phyloP scores from a whole-genome alignment of 2,113 vertebrate genomes.

The Misgurnus anguillicaudatus region DNA sequence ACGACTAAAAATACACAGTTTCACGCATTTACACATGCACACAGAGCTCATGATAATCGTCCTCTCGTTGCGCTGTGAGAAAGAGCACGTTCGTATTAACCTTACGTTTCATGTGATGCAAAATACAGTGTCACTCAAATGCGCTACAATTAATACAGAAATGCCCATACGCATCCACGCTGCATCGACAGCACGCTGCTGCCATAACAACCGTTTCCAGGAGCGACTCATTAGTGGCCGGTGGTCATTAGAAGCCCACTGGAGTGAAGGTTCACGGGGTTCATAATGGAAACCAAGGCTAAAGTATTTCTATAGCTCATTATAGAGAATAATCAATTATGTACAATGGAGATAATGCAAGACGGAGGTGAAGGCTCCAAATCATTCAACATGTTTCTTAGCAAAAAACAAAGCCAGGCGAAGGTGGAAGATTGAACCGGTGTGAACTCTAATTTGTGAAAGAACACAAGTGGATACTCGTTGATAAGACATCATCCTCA shows the following conservation, averaged over 20 bases:
- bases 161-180: slow-evolving; percentile 21
- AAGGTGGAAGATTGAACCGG: slow-evolving; percentile 13
- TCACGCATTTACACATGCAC: slow-evolving; percentile 37
- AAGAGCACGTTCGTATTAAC: slow-evolving; percentile 10
- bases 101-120: not conserved
- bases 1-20: slow-evolving; percentile 66
- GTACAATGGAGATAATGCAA: slow-evolving; percentile 21
- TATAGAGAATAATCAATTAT: slow-evolving; percentile 37
- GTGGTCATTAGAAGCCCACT: slow-evolving; percentile 41
- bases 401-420: not conserved
- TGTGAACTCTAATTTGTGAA: not conserved
- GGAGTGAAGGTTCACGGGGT: slow-evolving; percentile 27
- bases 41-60: not conserved
- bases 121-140: slow-evolving; percentile 6
- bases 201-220: slow-evolving; percentile 50
- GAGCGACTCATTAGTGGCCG: slow-evolving; percentile 39
- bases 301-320: slow-evolving; percentile 44
- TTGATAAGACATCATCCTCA: not conserved
- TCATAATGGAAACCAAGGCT: slow-evolving; percentile 44
- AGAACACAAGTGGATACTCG: not conserved
- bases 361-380: not conserved
- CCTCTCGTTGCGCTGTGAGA: not conserved
- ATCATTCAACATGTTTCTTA: slow-evolving; percentile 9
- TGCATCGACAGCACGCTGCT: slow-evolving; percentile 26
- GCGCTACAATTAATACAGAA: not conserved